These are phyloP conservation scores for Procambarus clarkii DNA, from an alignment of 1,140 invertebrate genomes.

Conservation along the genomic window DNA sequence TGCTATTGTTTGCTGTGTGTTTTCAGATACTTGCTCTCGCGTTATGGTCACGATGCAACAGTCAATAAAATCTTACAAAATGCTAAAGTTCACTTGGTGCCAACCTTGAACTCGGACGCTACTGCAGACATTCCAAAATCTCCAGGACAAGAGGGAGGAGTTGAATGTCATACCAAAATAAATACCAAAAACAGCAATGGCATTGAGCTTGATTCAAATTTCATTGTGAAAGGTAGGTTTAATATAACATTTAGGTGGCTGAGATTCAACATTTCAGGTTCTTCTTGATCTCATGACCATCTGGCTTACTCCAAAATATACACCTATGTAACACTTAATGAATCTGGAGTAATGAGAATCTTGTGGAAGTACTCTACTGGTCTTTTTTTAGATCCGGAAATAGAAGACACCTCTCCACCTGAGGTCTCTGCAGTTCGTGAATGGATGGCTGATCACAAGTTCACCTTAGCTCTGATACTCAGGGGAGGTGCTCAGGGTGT, in stretches of 20 bases:
- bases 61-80: conserved; percentile 44
- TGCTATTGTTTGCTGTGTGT: neutral
- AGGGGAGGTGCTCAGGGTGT: conserved; percentile 52
- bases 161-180: conserved; percentile 17
- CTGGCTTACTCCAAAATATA: too few relatives aligned
- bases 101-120: conserved; percentile 53
- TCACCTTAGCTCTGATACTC: conserved; percentile 36
- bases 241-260: neutral
- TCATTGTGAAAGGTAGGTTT: conserved; percentile 31
- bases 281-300: too few relatives aligned
- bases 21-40: conserved; percentile 53
- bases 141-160: neutral
- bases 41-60: conserved; percentile 46
- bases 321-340: too few relatives aligned
- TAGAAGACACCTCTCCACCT: neutral
- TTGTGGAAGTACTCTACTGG: too few relatives aligned
- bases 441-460: conserved; percentile 49
- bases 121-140: conserved; percentile 36
- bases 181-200: conserved; percentile 37
- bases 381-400: conserved; percentile 2
- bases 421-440: conserved; percentile 31
- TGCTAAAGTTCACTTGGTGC: conserved; percentile 46
- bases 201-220: conserved; percentile 32
- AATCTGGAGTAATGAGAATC: too few relatives aligned
- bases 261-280: too few relatives aligned